Percentiles rank a stretch among this genome's conserved stretches.
These are phyloP conservation scores for Gallinago paraguaiae DNA, from an alignment of 2,113 vertebrate species.

Conservation along the genomic window DNA sequence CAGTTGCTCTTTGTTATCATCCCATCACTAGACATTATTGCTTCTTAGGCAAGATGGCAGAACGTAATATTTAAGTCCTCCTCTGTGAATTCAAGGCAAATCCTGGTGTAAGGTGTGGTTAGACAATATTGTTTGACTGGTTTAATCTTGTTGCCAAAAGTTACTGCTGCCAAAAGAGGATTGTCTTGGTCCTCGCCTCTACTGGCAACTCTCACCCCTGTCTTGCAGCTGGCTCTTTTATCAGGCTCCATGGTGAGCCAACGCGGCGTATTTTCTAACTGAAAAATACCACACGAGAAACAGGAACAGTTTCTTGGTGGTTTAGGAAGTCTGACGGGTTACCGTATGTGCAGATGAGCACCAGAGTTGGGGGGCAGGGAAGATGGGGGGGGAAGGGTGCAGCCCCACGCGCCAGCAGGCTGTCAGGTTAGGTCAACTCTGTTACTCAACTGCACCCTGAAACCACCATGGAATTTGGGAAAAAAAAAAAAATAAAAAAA, in stretches of 20 bases:
- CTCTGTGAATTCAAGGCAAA: background rate
- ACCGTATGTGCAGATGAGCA: background rate
- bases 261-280: background rate
- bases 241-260: background rate
- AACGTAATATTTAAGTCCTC: background rate
- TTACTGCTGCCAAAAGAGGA: background rate
- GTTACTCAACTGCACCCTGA: background rate
- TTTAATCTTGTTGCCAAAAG: slow-evolving; percentile 8
- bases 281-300: background rate
- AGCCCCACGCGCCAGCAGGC: background rate
- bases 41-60: background rate
- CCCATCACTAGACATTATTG: background rate
- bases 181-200: background rate
- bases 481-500: too few species aligned
- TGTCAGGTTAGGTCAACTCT: background rate
- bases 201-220: background rate
- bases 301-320: background rate
- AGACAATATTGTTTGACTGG: background rate
- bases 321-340: background rate
- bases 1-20: background rate
- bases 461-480: background rate
- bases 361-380: background rate
- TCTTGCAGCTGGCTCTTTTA: background rate
- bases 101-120: slow-evolving; percentile 12
- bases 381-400: background rate